A percentile compares a stretch with the other conserved stretches of the same genome.
Conservation (phyloP, 1,140 invertebrate species). For the Aphidius gifuensis region DNA sequence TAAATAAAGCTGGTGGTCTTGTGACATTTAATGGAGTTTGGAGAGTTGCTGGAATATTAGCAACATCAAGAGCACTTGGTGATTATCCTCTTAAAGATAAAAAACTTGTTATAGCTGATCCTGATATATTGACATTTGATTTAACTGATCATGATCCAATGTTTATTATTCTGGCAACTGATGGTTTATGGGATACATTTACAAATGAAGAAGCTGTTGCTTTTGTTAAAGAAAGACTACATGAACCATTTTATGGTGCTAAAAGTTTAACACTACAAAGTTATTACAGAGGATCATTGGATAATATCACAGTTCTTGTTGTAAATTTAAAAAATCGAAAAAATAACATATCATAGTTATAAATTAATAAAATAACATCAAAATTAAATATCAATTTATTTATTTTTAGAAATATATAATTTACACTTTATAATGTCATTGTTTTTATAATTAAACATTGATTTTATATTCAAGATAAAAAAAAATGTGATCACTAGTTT, state of each 20-base stretch:
- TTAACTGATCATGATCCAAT: conserved; percentile 77
- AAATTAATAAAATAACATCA: conserved; percentile 24
- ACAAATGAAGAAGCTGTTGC: conserved; percentile 90
- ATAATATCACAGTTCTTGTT: conserved; percentile 93
- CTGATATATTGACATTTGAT: conserved; percentile 93
- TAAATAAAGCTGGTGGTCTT: conserved; percentile 88
- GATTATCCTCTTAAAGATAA: conserved; percentile 94
- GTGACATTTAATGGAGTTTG: conserved; percentile 95
- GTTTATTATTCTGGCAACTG: conserved; percentile 89
- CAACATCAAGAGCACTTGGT: conserved; percentile 89
- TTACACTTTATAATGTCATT: too few species aligned
- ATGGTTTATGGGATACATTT: conserved; percentile 96
- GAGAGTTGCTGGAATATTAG: conserved; percentile 92
- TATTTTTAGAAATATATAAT: too few species aligned
- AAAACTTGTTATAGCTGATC: conserved; percentile 90
- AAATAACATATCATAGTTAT: conserved; percentile 34
- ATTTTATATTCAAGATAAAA: too few species aligned
- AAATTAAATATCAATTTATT: too few species aligned
- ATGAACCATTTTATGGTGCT: conserved; percentile 84
- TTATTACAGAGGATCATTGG: conserved; percentile 85
- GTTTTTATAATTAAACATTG: too few species aligned
- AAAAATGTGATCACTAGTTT: too few species aligned
- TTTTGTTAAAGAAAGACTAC: conserved; percentile 77
- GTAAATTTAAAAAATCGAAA: conserved; percentile 76
- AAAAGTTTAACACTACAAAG: conserved; percentile 87